Base-by-base conservation (phyloP, 2,797 vertebrate species). In the Nothura maculosa region DNA sequence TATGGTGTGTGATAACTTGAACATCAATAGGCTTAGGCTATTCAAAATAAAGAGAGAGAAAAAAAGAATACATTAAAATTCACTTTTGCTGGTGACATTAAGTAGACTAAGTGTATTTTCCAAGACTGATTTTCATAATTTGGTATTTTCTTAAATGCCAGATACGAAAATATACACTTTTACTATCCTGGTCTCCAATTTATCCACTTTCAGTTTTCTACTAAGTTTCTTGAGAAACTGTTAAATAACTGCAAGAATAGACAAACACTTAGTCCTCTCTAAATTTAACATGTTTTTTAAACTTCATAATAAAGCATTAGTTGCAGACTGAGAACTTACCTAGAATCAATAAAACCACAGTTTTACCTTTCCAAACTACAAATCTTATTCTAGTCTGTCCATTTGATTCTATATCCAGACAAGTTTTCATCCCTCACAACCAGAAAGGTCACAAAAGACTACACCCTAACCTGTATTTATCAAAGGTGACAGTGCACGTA, bases 11-110 rank as follows among this genome's bases (percentile, higher is more conserved):
- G 94, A 99, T 98, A 88, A 99, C 99, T 95, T 99, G 99, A 68
- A 99, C 99, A 60, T 99, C 99, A 36, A 99, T 99, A 91, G 99
- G 99, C 95, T 99, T 99, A 6, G 99, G 99, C 99, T 99, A 92
- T 19, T 55, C 18, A 55, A 55, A 55, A 95, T 75, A 48, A 90
- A 30, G 66, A 30, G 16, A 28, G 17, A 30, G 27, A 30, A 30
- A 30, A 54, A 18, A 28, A 8, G 12, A 93, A 83, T 24, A 55
- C 4, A 28, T 74, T 83, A 77, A 21, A 87, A 93, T 6, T 75
- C 10, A 78, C n/a, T 68, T 91, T 58, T 64, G 8, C 47, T 57
- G 25, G 4, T 57, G 19, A 47, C 19, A 32, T 32, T 69, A 69
- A 72, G 34, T 40, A 28, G 8, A 52, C 30, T 54, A 55, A 38